Evolutionary conservation across 2,797 vertebrate species (phyloP).

Genomic region (Antennarius maculatus): DNA sequence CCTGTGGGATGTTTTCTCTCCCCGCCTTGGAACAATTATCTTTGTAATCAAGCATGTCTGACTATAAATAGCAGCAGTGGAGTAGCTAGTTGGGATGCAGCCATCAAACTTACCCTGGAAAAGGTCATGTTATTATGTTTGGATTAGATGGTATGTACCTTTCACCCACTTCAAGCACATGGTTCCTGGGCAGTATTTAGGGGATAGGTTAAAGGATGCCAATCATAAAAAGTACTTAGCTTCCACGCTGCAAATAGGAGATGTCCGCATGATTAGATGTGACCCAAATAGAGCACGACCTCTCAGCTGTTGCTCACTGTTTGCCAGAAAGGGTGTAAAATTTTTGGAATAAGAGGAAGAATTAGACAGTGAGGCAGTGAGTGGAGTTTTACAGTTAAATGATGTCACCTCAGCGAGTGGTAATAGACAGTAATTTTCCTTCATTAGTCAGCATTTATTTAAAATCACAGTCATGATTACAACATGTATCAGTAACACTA

Average conservation of each 20-base stretch:
- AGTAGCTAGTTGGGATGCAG: slow-evolving; percentile 58
- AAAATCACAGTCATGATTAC: slow-evolving; percentile 9
- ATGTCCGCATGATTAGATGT: slow-evolving; percentile 28
- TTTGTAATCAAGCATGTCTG: slow-evolving; percentile 17
- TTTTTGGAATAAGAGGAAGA: background rate
- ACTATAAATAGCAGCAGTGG: slow-evolving; percentile 65
- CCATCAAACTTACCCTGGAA: slow-evolving; percentile 56
- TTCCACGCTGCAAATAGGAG: slow-evolving; percentile 42
- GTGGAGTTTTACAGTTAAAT: slow-evolving; percentile 41
- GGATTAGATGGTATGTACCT: slow-evolving; percentile 65
- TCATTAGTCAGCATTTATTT: slow-evolving; percentile 6
- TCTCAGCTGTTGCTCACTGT: slow-evolving; percentile 37
- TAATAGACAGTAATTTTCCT: background rate
- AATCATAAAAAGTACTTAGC: slow-evolving; percentile 24
- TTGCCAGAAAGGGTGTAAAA: background rate
- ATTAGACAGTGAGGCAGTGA: background rate
- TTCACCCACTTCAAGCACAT: slow-evolving; percentile 71
- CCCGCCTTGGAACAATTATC: slow-evolving; percentile 7
- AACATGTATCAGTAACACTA: background rate
- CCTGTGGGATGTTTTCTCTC: background rate
- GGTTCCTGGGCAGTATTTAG: slow-evolving; percentile 46
- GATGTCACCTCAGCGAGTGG: background rate
- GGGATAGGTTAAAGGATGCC: slow-evolving; percentile 15
- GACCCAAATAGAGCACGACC: slow-evolving; percentile 24
- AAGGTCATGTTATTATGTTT: slow-evolving; percentile 75